Percentiles rank a stretch among this genome's conserved stretches.
These are phyloP conservation scores for Cochlearius cochlearius DNA, from an alignment of 2,113 vertebrate species.

Conservation along the genomic window DNA sequence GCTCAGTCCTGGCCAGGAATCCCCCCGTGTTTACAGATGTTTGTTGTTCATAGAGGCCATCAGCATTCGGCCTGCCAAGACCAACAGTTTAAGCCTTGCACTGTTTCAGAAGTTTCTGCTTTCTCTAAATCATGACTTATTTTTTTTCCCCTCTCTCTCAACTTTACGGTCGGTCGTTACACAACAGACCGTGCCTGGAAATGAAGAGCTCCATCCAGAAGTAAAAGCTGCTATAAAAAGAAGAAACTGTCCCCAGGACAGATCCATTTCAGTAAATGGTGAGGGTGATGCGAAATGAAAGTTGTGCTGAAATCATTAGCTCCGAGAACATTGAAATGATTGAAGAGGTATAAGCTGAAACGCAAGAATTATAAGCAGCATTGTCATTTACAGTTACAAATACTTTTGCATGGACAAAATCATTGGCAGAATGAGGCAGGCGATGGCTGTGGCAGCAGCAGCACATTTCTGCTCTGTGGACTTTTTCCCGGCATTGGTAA, in stretches of 20 bases:
- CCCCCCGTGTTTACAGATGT: neutral
- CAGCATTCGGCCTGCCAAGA: neutral
- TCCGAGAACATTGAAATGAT: neutral
- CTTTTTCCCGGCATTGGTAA: neutral
- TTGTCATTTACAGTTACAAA: conserved; percentile 26
- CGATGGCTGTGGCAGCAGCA: neutral
- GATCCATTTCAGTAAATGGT: conserved; percentile 16
- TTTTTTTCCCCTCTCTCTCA: neutral
- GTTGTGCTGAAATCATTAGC: conserved; percentile 2
- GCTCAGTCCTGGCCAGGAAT: neutral
- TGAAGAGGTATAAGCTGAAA: neutral
- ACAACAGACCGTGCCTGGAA: neutral
- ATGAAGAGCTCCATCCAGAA: neutral
- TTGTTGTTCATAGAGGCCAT: neutral
- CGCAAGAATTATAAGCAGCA: neutral
- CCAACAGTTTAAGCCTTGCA: neutral
- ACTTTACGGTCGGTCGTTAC: neutral
- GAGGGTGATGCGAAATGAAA: conserved; percentile 9
- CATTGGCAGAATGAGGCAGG: conserved; percentile 15
- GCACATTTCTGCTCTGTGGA: neutral
- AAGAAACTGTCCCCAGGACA: neutral
- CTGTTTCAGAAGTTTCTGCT: neutral
- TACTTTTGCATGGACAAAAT: neutral
- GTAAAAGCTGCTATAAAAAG: conserved; percentile 27
- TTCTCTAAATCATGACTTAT: neutral